Conservation (phyloP, 2,888 invertebrate genomes). For the Pedicia rivosa region DNA sequence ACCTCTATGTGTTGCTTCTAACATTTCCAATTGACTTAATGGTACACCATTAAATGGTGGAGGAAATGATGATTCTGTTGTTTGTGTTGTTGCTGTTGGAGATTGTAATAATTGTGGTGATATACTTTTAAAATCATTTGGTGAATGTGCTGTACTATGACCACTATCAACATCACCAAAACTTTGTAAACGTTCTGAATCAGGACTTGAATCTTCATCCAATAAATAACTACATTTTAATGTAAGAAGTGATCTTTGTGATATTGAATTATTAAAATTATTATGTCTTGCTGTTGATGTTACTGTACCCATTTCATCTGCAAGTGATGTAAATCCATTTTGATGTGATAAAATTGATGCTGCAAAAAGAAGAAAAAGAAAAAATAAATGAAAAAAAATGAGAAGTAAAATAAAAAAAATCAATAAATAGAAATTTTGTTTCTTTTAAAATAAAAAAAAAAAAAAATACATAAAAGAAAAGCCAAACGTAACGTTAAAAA, state of each 20-base stretch:
- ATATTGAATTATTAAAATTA: conserved; percentile 6
- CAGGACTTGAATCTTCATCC: conserved; percentile 73
- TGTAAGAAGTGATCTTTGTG: conserved; percentile 41
- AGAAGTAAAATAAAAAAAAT: neutral
- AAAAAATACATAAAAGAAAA: too few relatives aligned
- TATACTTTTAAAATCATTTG: conserved; percentile 75
- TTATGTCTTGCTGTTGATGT: conserved; percentile 19
- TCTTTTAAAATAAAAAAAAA: too few relatives aligned
- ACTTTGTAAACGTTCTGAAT: conserved; percentile 65
- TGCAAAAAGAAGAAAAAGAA: neutral
- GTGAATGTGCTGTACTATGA: conserved; percentile 82
- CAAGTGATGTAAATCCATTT: conserved; percentile 32
- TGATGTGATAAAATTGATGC: conserved; percentile 1
- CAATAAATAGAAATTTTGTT: too few relatives aligned
- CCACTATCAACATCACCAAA: conserved; percentile 71
- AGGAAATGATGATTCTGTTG: conserved; percentile 44
- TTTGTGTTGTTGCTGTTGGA: conserved; percentile 40
- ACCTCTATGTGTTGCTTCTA: conserved; percentile 90
- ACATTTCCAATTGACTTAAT: conserved; percentile 64
- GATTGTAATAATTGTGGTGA: conserved; percentile 49
- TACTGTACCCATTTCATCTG: conserved; percentile 36
- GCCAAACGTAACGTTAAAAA: too few relatives aligned
- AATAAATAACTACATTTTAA: conserved; percentile 58
- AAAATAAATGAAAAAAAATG: neutral
- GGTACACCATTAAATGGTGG: conserved; percentile 57